Base-by-base conservation (phyloP, 2,888 invertebrate species). In the Aphidoletes aphidimyza region DNA sequence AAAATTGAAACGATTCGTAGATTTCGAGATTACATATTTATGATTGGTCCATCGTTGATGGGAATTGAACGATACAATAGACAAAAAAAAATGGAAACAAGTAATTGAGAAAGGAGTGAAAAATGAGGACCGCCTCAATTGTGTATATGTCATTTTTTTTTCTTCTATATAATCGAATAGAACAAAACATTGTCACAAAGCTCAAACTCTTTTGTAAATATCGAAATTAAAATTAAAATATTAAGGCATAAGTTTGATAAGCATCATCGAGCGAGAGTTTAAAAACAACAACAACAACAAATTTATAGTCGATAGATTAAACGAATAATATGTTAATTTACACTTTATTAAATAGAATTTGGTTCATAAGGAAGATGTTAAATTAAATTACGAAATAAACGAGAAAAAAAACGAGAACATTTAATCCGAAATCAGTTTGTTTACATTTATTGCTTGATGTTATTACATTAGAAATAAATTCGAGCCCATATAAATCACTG, bases 231-330 rank as follows among this genome's bases (percentile, higher is more conserved):
- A 69, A 2, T 3, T 11, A 69, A 1, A 34, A 69, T 30, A 34
- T 3, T 0, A 30, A 69, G 2, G 0, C 14, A 9, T 54, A 54
- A 54, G 54, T 54, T 69, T 34, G 30, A 69, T 69, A 69, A 54
- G 54, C 54, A 22, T 54, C 9, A 47, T 47, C 19, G 6, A 47
- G 19, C 22, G 54, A n/a, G 3, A 30, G 22, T 11, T n/a, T 5
- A 19, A 69, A 69, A 34, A 30, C 2, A 69, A 3, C 6, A 69
- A 69, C 14, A 30, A 69, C n/a, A n/a, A n/a, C n/a, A n/a, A n/a
- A n/a, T n/a, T n/a, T n/a, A n/a, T 69, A 69, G 69, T 69, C 69
- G 26, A 69, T 69, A 69, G 30, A 69, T 69, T 54, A 30, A 69
- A 30, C 3, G 17, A 69, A 30, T 30, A 69, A 30, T 30, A 30